Evolutionary conservation across 2,113 vertebrate species (phyloP).

Genomic region (Jaculus jaculus): DNA sequence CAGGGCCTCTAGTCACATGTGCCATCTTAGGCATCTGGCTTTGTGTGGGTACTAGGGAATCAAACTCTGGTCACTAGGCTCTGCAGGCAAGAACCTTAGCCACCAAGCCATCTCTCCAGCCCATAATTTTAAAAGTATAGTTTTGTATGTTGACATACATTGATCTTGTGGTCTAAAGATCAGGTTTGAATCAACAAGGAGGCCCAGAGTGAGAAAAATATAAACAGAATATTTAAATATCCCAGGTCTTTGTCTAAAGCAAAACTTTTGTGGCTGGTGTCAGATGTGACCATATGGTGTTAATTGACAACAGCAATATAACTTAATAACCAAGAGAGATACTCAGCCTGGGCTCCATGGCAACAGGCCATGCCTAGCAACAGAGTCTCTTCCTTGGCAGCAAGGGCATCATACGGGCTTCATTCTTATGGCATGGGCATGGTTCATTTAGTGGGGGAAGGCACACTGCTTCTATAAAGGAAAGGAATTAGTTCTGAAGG

Average conservation of each 20-base stretch:
- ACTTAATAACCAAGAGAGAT: neutral
- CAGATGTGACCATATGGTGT: neutral
- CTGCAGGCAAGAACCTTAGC: too few species aligned
- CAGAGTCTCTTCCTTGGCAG: slow-evolving; percentile 30
- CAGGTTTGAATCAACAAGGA: neutral
- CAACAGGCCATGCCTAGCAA: slow-evolving; percentile 40
- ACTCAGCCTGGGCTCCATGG: neutral
- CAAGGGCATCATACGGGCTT: neutral
- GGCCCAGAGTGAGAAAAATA: neutral
- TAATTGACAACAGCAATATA: neutral
- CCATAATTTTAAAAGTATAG: neutral
- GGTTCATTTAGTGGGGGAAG: neutral
- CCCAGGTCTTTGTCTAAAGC: neutral
- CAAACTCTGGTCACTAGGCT: too few species aligned
- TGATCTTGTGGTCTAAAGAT: neutral
- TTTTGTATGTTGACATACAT: neutral
- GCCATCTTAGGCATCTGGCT: too few species aligned
- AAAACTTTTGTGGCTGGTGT: too few species aligned
- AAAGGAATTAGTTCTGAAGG: neutral
- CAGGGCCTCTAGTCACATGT: too few species aligned
- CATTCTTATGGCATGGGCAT: neutral
- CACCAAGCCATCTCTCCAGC: too few species aligned
- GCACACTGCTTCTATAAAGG: neutral
- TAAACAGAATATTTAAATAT: accelerated
- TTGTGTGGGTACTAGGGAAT: too few species aligned